phyloP scores from a whole-genome alignment of 2,797 vertebrate species.

The Melopsittacus undulatus region DNA sequence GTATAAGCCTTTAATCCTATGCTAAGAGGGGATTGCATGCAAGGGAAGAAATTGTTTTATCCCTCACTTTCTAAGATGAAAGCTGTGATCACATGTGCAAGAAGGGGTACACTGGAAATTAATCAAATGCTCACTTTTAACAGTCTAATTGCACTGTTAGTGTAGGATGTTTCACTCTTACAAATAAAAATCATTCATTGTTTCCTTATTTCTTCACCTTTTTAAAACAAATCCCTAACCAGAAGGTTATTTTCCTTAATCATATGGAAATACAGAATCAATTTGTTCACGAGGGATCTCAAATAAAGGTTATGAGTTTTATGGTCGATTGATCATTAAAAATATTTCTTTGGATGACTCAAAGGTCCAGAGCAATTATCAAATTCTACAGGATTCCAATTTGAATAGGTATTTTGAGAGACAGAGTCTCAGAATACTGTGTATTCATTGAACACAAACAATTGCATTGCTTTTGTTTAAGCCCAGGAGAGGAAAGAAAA shows the following conservation, averaged over 20 bases:
- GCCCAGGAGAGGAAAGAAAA: neutral
- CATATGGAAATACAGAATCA: constrained; percentile 54
- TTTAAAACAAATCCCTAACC: constrained; percentile 16
- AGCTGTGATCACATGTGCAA: neutral
- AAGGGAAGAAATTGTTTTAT: neutral
- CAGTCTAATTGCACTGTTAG: neutral
- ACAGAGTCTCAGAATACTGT: neutral
- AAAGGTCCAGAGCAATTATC: constrained; percentile 62
- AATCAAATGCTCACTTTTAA: neutral
- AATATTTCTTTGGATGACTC: constrained; percentile 43
- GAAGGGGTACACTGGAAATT: neutral
- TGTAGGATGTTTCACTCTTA: neutral
- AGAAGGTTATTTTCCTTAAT: constrained; percentile 39
- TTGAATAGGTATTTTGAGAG: neutral
- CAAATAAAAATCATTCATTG: neutral
- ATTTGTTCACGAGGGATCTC: constrained; percentile 50
- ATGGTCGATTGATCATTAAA: constrained; percentile 65
- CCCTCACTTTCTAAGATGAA: neutral
- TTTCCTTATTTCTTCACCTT: neutral
- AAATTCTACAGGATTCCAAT: constrained; percentile 1
- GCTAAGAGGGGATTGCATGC: neutral
- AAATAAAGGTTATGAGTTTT: constrained; percentile 57
- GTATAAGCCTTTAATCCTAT: neutral
- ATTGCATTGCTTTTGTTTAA: neutral
- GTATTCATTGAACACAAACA: neutral